Conservation (phyloP, 2,113 vertebrate species). For the Pristiophorus japonicus region DNA sequence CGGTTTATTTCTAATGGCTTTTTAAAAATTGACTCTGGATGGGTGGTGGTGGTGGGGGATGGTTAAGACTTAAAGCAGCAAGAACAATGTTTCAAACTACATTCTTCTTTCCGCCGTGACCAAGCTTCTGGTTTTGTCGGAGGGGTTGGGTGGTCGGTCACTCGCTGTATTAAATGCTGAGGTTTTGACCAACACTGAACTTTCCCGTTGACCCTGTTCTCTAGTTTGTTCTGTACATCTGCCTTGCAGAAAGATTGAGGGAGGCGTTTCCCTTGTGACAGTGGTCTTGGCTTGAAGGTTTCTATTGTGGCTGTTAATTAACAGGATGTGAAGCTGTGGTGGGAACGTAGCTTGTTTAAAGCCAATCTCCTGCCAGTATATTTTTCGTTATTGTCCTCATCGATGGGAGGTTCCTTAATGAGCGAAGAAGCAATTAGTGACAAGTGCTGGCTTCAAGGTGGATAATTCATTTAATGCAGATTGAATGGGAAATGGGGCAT, state of each 20-base stretch:
- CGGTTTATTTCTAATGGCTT: not conserved
- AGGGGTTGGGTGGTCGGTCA: not conserved
- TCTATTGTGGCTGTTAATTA: constrained; percentile 23
- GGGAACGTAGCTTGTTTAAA: constrained; percentile 23
- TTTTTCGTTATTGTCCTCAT: not conserved
- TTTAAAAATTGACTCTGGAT: not conserved
- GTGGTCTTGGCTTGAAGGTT: not conserved
- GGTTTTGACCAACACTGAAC: not conserved
- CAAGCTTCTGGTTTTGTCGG: not conserved
- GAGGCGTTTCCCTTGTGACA: not conserved
- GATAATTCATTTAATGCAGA: not conserved
- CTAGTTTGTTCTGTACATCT: not conserved
- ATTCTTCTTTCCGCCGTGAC: not conserved
- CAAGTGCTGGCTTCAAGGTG: constrained; percentile 27
- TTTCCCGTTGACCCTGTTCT: not conserved
- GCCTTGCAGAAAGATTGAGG: not conserved
- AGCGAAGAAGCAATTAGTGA: constrained; percentile 10
- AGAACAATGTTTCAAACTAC: not conserved
- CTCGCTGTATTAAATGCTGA: not conserved
- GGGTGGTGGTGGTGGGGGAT: not conserved
- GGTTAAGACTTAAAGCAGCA: not conserved
- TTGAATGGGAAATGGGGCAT: not conserved
- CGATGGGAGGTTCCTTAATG: constrained; percentile 13
- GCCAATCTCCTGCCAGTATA: not conserved
- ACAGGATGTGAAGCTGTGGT: constrained; percentile 12